phyloP scores from a whole-genome alignment of 2,888 invertebrate species.

The Minunthozetes semirufus region DNA sequence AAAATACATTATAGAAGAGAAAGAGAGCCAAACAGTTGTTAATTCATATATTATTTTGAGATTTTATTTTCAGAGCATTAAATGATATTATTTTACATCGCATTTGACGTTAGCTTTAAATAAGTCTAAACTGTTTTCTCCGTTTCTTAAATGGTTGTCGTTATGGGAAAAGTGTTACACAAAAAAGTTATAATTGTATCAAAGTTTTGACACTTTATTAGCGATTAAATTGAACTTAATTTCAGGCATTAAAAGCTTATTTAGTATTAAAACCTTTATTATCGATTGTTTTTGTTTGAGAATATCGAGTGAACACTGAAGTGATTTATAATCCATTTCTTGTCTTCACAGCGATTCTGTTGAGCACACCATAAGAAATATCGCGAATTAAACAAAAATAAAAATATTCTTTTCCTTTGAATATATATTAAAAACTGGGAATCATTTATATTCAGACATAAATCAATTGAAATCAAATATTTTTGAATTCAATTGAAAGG shows the following conservation, averaged over 20 bases:
- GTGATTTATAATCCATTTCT: constrained; percentile 20
- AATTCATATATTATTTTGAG: not conserved
- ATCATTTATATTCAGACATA: not conserved
- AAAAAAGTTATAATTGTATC: too few species aligned
- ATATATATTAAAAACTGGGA: not conserved
- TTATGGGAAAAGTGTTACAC: not conserved
- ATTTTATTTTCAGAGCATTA: constrained; percentile 4
- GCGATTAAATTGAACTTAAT: not conserved
- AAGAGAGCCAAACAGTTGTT: not conserved
- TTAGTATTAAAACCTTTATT: constrained; percentile 29
- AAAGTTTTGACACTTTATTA: too few species aligned
- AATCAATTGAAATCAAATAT: not conserved
- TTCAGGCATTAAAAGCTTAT: not conserved
- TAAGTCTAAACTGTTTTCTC: not conserved
- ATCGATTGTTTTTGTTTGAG: constrained; percentile 35
- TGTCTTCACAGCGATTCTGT: not conserved
- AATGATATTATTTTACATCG: constrained; percentile 4
- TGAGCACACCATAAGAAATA: constrained; percentile 15
- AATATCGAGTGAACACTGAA: constrained; percentile 28
- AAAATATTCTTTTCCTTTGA: not conserved
- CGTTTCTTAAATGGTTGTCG: not conserved
- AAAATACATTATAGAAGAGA: not conserved
- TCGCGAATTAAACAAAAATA: not conserved
- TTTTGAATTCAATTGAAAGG: not conserved
- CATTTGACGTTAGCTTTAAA: not conserved